These are phyloP conservation scores for Barnardius zonarius DNA, from an alignment of 2,113 vertebrate species.

Conservation along the genomic window DNA sequence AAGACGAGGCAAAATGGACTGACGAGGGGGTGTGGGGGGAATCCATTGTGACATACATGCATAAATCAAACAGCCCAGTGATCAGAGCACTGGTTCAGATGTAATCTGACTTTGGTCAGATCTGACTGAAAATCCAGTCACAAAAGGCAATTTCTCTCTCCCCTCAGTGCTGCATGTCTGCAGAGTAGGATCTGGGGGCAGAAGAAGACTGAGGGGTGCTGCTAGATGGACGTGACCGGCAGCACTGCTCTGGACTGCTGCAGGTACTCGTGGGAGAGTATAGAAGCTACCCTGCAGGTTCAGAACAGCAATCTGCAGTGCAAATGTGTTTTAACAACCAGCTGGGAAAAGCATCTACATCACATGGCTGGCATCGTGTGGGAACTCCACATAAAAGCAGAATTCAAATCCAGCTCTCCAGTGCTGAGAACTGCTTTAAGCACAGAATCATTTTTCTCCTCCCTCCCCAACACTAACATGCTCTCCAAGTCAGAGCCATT, in stretches of 20 bases:
- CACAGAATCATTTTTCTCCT: neutral
- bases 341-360: neutral
- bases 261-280: neutral
- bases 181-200: neutral
- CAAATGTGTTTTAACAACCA: neutral
- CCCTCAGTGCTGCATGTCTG: neutral
- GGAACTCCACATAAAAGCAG: neutral
- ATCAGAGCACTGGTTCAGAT: neutral
- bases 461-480: neutral
- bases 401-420: neutral
- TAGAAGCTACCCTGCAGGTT: neutral
- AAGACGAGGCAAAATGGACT: neutral
- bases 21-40: neutral
- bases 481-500: neutral
- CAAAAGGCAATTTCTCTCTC: neutral
- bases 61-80: neutral
- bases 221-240: neutral
- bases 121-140: neutral
- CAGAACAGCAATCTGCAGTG: neutral
- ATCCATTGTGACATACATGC: neutral
- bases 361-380: neutral
- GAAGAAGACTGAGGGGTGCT: neutral
- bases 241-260: neutral
- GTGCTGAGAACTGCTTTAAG: neutral
- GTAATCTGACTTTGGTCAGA: neutral